phyloP scores from a whole-genome alignment of 2,113 vertebrate species.

The Anarhynchus alexandrinus region DNA sequence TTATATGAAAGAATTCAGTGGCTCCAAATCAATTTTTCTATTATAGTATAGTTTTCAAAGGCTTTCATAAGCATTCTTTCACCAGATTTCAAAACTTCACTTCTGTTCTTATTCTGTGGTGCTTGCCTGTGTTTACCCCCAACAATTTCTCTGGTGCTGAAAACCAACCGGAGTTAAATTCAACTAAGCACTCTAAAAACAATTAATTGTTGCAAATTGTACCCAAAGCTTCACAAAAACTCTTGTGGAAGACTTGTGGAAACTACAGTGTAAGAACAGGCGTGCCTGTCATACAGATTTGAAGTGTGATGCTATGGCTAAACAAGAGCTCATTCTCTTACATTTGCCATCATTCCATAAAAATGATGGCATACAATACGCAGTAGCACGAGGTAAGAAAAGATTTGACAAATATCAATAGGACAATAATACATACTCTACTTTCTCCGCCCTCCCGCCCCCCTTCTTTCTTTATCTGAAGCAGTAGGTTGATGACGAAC shows the following conservation, averaged over 20 bases:
- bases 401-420: not conserved
- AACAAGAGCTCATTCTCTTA: not conserved
- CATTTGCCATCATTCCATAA: not conserved
- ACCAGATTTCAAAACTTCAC: not conserved
- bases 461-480: not conserved
- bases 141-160: not conserved
- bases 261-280: not conserved
- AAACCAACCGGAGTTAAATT: not conserved
- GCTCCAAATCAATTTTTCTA: not conserved
- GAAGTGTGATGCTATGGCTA: not conserved
- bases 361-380: not conserved
- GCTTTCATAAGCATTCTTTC: not conserved
- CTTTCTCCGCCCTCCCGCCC: not conserved
- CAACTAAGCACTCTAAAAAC: not conserved
- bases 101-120: not conserved
- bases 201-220: not conserved
- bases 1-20: not conserved
- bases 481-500: not conserved
- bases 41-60: not conserved
- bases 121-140: not conserved
- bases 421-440: not conserved
- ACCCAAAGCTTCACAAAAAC: not conserved
- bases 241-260: not conserved
- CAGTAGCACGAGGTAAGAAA: not conserved
- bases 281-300: not conserved